phyloP scores from a whole-genome alignment of 2,113 vertebrate species.

The Heterocephalus glaber region DNA sequence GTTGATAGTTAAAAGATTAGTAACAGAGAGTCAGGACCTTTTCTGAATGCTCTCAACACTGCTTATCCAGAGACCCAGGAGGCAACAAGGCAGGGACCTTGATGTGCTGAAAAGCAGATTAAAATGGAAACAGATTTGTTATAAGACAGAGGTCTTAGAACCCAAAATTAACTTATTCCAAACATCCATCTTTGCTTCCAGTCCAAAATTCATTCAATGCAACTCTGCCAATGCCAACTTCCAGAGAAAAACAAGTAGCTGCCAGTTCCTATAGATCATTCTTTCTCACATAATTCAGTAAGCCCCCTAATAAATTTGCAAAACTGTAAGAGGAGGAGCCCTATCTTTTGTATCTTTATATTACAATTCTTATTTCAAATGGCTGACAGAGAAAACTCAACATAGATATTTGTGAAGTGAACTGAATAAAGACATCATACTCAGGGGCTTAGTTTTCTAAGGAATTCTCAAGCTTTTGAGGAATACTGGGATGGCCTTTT shows the following conservation, averaged over 20 bases:
- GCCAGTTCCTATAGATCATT: background rate
- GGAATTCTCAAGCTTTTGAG: slow-evolving; percentile 48
- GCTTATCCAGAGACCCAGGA: background rate
- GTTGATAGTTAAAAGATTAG: slow-evolving; percentile 20
- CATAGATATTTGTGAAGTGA: background rate
- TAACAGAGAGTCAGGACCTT: background rate
- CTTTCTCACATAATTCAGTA: background rate
- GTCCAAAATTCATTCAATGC: slow-evolving; percentile 19
- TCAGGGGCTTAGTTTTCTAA: background rate
- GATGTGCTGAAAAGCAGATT: background rate
- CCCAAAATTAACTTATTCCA: slow-evolving; percentile 40
- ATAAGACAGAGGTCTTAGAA: background rate
- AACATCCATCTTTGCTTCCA: background rate
- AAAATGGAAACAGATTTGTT: slow-evolving; percentile 46
- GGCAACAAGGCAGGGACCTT: background rate
- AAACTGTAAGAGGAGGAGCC: background rate
- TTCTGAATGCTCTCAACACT: background rate
- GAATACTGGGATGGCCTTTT: background rate
- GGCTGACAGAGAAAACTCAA: background rate
- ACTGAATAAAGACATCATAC: background rate
- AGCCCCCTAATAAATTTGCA: background rate
- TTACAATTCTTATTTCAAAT: background rate
- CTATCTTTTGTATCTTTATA: background rate
- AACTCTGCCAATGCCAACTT: background rate
- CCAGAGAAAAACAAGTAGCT: background rate